phyloP scores from a whole-genome alignment of 92 coral and sea anemone species.

The Porites cylindrica region DNA sequence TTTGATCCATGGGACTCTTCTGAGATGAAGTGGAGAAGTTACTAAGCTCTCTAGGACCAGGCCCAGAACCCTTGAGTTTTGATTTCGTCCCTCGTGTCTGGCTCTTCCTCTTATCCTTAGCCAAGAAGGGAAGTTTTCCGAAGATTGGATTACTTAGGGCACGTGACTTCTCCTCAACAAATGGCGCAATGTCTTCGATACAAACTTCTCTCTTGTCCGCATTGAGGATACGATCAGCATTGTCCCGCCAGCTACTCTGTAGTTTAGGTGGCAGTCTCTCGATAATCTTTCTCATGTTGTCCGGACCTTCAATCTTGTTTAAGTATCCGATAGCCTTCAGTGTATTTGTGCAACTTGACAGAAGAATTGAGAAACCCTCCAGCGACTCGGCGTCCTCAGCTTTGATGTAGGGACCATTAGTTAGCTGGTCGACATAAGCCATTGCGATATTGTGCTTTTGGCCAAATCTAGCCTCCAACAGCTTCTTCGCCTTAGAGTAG shows the following conservation, averaged over 20 bases:
- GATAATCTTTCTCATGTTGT: conserved; percentile 35
- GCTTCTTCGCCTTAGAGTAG: too few relatives aligned
- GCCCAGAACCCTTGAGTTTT: neutral
- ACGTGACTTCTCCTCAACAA: conserved; percentile 61
- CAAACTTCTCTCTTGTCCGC: conserved; percentile 41
- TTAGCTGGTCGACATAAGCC: too few relatives aligned
- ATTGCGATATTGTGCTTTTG: too few relatives aligned
- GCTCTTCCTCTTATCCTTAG: neutral
- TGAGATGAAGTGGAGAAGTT: neutral
- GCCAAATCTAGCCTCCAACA: too few relatives aligned
- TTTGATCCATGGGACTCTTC: neutral
- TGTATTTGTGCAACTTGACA: conserved; percentile 49
- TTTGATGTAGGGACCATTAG: conserved; percentile 9
- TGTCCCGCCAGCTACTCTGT: conserved; percentile 52
- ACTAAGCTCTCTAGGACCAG: neutral
- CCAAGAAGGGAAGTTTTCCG: conserved; percentile 24
- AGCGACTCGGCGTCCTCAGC: conserved; percentile 53
- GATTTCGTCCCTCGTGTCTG: neutral
- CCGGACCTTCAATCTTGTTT: conserved; percentile 47
- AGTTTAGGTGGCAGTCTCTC: conserved; percentile 46
- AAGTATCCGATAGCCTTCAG: conserved; percentile 40
- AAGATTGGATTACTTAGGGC: conserved; percentile 52
- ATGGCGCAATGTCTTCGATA: conserved; percentile 53
- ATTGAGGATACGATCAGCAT: conserved; percentile 49
- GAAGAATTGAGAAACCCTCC: conserved; percentile 29